Evolutionary conservation across 2,888 invertebrate genomes (phyloP), one percentile per base, ranked within the genome.

Genomic region (Theretra japonica): DNA sequence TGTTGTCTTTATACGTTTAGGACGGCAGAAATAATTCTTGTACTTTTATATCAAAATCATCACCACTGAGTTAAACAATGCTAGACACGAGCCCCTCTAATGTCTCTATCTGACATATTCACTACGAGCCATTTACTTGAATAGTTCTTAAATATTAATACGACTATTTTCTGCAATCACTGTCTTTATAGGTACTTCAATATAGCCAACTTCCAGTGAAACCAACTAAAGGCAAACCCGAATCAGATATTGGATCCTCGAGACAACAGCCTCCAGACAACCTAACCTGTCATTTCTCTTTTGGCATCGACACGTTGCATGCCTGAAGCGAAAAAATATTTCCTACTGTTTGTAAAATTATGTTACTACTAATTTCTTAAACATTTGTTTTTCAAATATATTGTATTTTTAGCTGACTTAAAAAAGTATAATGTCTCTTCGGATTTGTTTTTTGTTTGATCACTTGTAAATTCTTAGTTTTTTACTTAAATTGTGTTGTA

Each of bases 271-370:
- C 89, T 15, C 95, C 95, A 0, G 94, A 94, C 48, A 89, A 92
- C 71, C 86, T 95, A 21, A 95, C 95, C 1, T 95, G 95, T 74
- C 93, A 94, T 72, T 90, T 94, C 75, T 89, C 90, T 62, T 92
- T 94, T 72, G 92, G 93, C 17, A 91, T 94, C 65, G 92, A 93
- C 23, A 88, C 90, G 23, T 73, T 90, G 65, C 83, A 81, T 23
- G 70, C 75, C 19, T 75, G 59, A 74, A 33, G 30, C 5, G 17
- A 58, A 4, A 11, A 4, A 15, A 58, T 8, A 41, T 41, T 53
- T n/a, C 53, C 4, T 53, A 53, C 19, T 53, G 53, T n/a, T 53
- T n/a, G n/a, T n/a, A n/a, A n/a, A n/a, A n/a, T 53, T 53, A 53
- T n/a, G 17, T n/a, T 53, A n/a, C 5, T 2, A 19, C n/a, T 53